A percentile compares a stretch with the other conserved stretches of the same genome.
Evolutionary conservation across 2,888 invertebrate genomes (phyloP).

Genomic region (Tanytarsus gracilentus): DNA sequence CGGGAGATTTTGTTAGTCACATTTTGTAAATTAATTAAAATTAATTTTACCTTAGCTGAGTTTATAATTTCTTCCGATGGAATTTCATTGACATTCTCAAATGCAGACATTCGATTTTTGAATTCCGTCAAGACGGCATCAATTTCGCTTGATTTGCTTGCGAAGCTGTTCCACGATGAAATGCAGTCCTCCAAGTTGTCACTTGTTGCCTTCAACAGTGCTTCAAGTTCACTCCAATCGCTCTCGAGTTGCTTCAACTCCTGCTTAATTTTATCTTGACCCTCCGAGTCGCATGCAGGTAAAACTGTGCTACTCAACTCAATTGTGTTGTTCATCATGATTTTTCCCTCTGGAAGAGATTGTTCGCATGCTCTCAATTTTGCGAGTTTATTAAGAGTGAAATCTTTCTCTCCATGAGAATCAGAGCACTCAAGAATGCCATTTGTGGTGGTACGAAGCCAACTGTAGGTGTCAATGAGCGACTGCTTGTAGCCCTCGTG

Average conservation of each 20-base stretch:
- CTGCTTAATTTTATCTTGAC: slow-evolving; percentile 69
- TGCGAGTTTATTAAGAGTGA: slow-evolving; percentile 64
- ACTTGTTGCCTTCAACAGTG: slow-evolving; percentile 66
- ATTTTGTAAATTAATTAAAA: neutral
- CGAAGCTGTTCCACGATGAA: slow-evolving; percentile 72
- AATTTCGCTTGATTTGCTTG: slow-evolving; percentile 61
- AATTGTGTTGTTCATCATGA: slow-evolving; percentile 61
- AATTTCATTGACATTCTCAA: neutral
- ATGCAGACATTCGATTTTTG: neutral
- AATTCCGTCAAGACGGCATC: slow-evolving; percentile 38
- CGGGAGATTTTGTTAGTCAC: slow-evolving; percentile 14
- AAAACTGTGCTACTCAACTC: slow-evolving; percentile 66
- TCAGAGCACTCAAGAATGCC: slow-evolving; percentile 78
- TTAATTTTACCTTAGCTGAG: slow-evolving; percentile 13
- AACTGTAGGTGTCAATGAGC: slow-evolving; percentile 73
- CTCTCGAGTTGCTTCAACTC: slow-evolving; percentile 70
- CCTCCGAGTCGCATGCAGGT: slow-evolving; percentile 69
- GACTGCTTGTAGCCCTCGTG: slow-evolving; percentile 82
- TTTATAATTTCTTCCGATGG: slow-evolving; percentile 12
- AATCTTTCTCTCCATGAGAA: slow-evolving; percentile 77
- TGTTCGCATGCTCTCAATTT: slow-evolving; percentile 61
- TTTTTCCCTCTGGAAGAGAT: slow-evolving; percentile 62
- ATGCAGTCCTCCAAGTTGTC: slow-evolving; percentile 65
- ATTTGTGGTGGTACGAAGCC: slow-evolving; percentile 71
- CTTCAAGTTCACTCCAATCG: slow-evolving; percentile 75